These are phyloP conservation scores for Ovis aries DNA, from an alignment of 2,113 vertebrate genomes.

Conservation along the genomic window ARS-UI_Ramb_v3.0 NC_056057.1:42509001-42509500, in stretches of 20 bases:
- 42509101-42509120: not conserved
- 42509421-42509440: not conserved
- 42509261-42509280: not conserved
- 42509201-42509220: not conserved
- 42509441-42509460: not conserved
- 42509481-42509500: not conserved
- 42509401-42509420: not conserved
- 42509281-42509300: not conserved
- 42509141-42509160: not conserved
- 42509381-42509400: not conserved
- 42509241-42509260: not conserved
- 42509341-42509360: not conserved
- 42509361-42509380: not conserved
- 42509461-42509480: not conserved
- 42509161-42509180: not conserved
- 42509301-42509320: not conserved
- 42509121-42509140: not conserved
- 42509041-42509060: not conserved
- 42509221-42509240: not conserved
- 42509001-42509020: not conserved
- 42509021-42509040: not conserved
- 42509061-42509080: not conserved
- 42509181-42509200: constrained; percentile 8
- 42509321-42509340: not conserved
- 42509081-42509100: not conserved